Percentiles rank a stretch among this genome's conserved stretches.
Evolutionary conservation across 2,888 invertebrate species (phyloP).

Genomic region (Camptogramma bilineatum): DNA sequence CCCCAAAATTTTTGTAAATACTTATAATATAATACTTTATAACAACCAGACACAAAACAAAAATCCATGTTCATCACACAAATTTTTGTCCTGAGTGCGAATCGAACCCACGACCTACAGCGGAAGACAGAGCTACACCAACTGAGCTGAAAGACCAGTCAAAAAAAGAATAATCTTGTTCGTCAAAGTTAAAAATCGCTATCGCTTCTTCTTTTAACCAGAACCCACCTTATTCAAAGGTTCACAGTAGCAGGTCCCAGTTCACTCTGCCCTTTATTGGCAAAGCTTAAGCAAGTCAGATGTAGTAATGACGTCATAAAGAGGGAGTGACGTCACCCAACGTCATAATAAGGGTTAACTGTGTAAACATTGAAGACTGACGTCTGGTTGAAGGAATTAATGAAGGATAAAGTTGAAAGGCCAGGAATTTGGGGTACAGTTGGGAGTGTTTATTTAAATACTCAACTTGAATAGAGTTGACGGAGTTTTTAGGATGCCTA

Average conservation of each 20-base stretch:
- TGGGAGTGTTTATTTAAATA: not conserved
- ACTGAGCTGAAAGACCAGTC: too few species aligned
- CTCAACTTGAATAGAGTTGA: not conserved
- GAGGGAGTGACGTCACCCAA: slow-evolving; percentile 54
- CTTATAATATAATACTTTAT: too few species aligned
- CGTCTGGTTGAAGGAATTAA: slow-evolving; percentile 29
- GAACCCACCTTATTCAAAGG: slow-evolving; percentile 17
- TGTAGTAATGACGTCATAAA: slow-evolving; percentile 62
- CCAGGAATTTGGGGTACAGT: slow-evolving; percentile 21
- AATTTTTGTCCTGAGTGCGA: too few species aligned
- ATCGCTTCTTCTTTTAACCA: slow-evolving; percentile 47
- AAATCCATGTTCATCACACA: too few species aligned
- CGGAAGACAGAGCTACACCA: too few species aligned
- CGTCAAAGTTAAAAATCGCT: slow-evolving; percentile 1
- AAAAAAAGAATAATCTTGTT: not conserved
- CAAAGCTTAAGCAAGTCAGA: slow-evolving; percentile 58
- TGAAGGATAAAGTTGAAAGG: slow-evolving; percentile 24
- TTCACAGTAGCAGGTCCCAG: slow-evolving; percentile 50
- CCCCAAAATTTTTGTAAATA: too few species aligned
- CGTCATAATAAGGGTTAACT: slow-evolving; percentile 64
- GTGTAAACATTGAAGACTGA: slow-evolving; percentile 56
- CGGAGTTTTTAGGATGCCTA: too few species aligned
- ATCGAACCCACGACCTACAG: too few species aligned
- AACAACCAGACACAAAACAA: too few species aligned
- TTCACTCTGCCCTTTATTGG: slow-evolving; percentile 63